These are phyloP conservation scores for Tragulus kanchil DNA, from an alignment of 2,113 vertebrate species.

Conservation along the genomic window DNA sequence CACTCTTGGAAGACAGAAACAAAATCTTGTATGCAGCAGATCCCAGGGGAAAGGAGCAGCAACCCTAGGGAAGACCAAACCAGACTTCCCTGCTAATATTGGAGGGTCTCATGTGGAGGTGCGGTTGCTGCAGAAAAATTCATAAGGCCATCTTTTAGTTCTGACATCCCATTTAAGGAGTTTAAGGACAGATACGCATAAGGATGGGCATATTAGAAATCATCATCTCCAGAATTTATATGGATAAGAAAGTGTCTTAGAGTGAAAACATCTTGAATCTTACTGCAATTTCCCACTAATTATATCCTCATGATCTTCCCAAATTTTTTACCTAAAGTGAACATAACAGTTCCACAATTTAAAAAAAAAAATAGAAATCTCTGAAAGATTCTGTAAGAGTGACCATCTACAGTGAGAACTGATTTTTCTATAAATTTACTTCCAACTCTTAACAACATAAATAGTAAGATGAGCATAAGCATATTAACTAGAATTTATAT, in stretches of 20 bases:
- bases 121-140: not conserved
- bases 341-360: not conserved
- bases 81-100: not conserved
- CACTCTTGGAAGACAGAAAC: fast-evolving
- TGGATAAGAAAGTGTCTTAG: not conserved
- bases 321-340: not conserved
- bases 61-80: not conserved
- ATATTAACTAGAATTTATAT: not conserved
- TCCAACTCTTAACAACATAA: not conserved
- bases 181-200: not conserved
- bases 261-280: not conserved
- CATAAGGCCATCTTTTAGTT: not conserved
- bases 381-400: not conserved
- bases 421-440: not conserved
- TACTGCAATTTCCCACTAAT: not conserved
- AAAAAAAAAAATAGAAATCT: not conserved
- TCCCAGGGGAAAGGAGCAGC: not conserved
- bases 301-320: not conserved
- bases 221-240: not conserved
- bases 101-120: not conserved
- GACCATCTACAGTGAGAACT: not conserved
- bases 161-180: not conserved
- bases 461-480: not conserved
- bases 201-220: not conserved
- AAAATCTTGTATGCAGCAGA: not conserved